phyloP scores from a whole-genome alignment of 2,888 invertebrate genomes.

The Synergus japonicus region DNA sequence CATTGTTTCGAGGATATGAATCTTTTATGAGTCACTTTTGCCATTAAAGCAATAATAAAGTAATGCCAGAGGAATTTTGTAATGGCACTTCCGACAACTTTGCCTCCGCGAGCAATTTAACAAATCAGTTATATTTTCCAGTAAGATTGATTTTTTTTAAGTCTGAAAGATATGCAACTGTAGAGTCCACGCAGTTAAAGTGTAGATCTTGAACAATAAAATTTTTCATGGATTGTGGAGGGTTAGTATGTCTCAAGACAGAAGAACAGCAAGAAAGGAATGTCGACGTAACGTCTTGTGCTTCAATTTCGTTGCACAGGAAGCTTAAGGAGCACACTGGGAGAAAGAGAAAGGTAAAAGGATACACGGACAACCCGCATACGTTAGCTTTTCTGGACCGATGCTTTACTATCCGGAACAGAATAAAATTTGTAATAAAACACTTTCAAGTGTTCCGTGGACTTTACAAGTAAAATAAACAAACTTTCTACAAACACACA shows the following conservation, averaged over 20 bases:
- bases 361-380: constrained; percentile 30
- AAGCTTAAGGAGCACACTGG: constrained; percentile 23
- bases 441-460: constrained; percentile 4
- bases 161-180: constrained; percentile 44
- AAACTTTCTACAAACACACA: constrained; percentile 15
- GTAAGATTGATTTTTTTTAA: constrained; percentile 3
- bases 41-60: neutral
- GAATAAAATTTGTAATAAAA: constrained; percentile 40
- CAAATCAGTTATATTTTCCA: neutral
- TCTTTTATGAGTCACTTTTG: neutral
- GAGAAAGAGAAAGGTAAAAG: constrained; percentile 28
- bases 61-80: neutral
- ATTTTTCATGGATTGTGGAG: constrained; percentile 48
- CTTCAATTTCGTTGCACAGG: constrained; percentile 51
- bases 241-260: constrained; percentile 44
- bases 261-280: constrained; percentile 45
- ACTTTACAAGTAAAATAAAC: constrained; percentile 29
- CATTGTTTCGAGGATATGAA: neutral
- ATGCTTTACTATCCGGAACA: constrained; percentile 35
- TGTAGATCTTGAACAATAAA: constrained; percentile 48
- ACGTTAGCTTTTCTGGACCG: constrained; percentile 20
- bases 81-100: neutral
- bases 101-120: neutral
- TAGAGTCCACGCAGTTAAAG: constrained; percentile 41
- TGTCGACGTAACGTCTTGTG: constrained; percentile 50